A percentile compares a stretch with the other conserved stretches of the same genome.
These are phyloP conservation scores for Samia ricini DNA, from an alignment of 1,140 invertebrate species.

Conservation along the genomic window DNA sequence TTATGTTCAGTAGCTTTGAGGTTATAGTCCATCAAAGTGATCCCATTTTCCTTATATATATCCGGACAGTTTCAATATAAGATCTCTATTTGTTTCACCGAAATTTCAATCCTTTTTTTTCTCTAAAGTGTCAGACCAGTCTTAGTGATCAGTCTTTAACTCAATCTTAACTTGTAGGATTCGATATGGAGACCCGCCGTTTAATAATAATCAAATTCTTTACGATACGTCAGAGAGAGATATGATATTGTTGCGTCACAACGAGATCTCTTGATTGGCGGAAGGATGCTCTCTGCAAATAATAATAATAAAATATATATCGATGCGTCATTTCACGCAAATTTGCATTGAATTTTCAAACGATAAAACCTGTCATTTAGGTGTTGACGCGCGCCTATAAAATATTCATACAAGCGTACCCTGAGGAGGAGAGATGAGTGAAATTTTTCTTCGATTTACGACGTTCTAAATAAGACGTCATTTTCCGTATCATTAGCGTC, in stretches of 20 bases:
- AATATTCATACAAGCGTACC: constrained; percentile 75
- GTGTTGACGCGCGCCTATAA: constrained; percentile 76
- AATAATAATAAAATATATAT: constrained; percentile 66
- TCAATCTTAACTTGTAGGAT: constrained; percentile 73
- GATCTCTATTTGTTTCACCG: too few relatives aligned
- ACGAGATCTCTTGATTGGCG: constrained; percentile 73
- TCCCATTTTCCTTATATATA: too few relatives aligned
- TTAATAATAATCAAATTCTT: constrained; percentile 68
- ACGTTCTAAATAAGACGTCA: constrained; percentile 77
- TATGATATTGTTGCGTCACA: constrained; percentile 64
- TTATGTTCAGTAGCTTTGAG: too few relatives aligned
- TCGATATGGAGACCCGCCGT: too few relatives aligned
- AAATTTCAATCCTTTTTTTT: too few relatives aligned
- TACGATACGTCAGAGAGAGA: constrained; percentile 60
- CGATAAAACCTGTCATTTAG: constrained; percentile 78
- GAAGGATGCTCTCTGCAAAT: constrained; percentile 76
- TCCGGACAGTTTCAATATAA: too few relatives aligned
- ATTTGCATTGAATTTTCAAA: constrained; percentile 76
- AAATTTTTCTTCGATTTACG: constrained; percentile 76
- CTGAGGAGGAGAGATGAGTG: constrained; percentile 65
- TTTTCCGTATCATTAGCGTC: constrained; percentile 78
- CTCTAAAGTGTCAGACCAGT: too few relatives aligned
- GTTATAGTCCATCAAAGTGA: too few relatives aligned
- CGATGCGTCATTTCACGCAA: constrained; percentile 75
- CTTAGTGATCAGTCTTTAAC: too few relatives aligned